Base-by-base conservation (phyloP, 2,113 vertebrate species). In the Microcebus jonahi region DNA sequence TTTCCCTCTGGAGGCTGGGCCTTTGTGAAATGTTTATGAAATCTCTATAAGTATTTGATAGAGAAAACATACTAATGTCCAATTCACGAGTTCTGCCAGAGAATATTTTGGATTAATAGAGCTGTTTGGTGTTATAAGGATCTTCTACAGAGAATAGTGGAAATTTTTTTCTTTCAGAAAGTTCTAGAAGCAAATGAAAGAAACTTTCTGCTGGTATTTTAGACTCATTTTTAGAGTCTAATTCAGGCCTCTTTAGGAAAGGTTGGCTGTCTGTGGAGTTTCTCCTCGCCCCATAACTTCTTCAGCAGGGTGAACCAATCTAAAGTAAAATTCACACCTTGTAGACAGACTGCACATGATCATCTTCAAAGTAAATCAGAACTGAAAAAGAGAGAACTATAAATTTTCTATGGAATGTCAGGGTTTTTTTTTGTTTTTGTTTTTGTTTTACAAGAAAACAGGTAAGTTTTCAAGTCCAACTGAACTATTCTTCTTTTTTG, bases 1-100 rank as follows among this genome's bases (percentile, higher is more conserved):
- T 6, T 0, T 29, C 5, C 31, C 53, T 63, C 12, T n/a, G 1
- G 13, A 88, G 29, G 2, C 8, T 36, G 0, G 7, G 20, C 0
- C 0, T 55, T 48, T 70, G 36, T 73, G 21, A 79, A 79, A 13
- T 13, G 34, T 53, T 55, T 20, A 61, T 45, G 23, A 84, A 80
- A 85, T 84, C 5, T 13, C 39, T 93, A 39, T 83, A 89, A 86
- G 71, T 88, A 90, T 31, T 1, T 63, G 13, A 7, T 27, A 6
- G 4, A 70, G 4, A 4, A 90, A 20, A 36, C 42, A 50, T 13
- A 53, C 34, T 48, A 48, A 73, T 59, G 3, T 76, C 75, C 81
- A 29, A 29, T n/a, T 50, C 20, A 48, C 12, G 8, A 70, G 6
- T 1, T 71, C 5, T 65, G 1, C 18, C 36, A 81, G 20, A 14